Base-by-base conservation (phyloP, 2,888 invertebrate species). In the Piscicola geometra region DNA sequence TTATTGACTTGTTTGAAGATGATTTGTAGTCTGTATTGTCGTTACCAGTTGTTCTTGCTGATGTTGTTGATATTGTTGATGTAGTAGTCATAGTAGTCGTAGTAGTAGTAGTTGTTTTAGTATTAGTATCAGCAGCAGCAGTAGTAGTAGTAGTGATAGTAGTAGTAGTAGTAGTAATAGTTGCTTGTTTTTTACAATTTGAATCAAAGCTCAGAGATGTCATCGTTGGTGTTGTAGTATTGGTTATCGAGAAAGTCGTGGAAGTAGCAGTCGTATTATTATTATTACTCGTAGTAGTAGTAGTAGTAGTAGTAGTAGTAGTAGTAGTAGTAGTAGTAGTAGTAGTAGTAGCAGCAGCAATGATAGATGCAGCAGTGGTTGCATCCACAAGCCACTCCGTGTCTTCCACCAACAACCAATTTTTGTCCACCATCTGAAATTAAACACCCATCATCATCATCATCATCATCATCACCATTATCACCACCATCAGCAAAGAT, bases 281-380 rank as follows among this genome's bases (percentile, higher is more conserved):
- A 47, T 9, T 47, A 47, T 9, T 47, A 47, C 12, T 47, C 9
- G 60, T 56, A 56, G 60, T 56, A 56, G 60, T 56, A 56, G 60
- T 56, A 56, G 60, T 56, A 56, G 60, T 56, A 56, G 60, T 56
- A 56, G 60, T 56, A 56, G 60, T 56, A 56, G 60, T 56, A 56
- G 60, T 56, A 56, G 60, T 56, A 56, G 60, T 56, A 56, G 60
- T 56, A 56, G 60, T 56, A 56, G 60, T 56, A 56, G 60, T 56
- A 56, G 60, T 56, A 56, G 60, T 56, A 56, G 60, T 56, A 56
- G 60, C n/a, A 21, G 60, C n/a, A 56, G 60, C n/a, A 56, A n/a
- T 56, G n/a, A n/a, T 56, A 56, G 60, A 18, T 18, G 60, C n/a
- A 56, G 60, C n/a, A 56, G 60, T 56, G n/a, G 60, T 56, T 18